Percentiles rank a stretch among this genome's conserved stretches.
Conservation (phyloP, 2,888 invertebrate species). For the Zhengitettix transpicula region DNA sequence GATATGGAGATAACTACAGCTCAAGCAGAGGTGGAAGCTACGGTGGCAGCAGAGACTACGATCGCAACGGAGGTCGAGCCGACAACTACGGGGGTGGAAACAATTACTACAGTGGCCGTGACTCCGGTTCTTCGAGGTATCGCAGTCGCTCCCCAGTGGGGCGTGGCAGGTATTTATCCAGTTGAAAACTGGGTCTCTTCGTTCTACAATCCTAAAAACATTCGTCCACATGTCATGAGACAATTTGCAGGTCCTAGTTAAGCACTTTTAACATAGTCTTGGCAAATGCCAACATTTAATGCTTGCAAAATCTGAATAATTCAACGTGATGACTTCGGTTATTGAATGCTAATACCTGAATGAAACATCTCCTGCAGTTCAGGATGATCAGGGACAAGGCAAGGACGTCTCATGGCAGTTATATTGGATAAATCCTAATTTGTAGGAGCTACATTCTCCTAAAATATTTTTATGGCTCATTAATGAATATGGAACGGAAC, state of each 20-base stretch:
- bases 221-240: constrained; percentile 6
- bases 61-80: constrained; percentile 24
- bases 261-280: neutral
- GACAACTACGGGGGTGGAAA: constrained; percentile 27
- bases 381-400: constrained; percentile 3
- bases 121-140: constrained; percentile 33
- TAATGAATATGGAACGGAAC: too few species aligned
- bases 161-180: constrained; percentile 30
- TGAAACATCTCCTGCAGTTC: neutral
- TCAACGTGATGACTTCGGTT: neutral
- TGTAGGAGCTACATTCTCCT: neutral
- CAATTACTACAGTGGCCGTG: constrained; percentile 32
- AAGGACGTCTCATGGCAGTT: constrained; percentile 9
- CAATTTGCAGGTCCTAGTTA: constrained; percentile 1
- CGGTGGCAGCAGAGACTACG: constrained; percentile 24
- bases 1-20: constrained; percentile 24
- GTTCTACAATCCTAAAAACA: neutral
- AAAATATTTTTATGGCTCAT: too few species aligned
- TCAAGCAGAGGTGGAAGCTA: constrained; percentile 18
- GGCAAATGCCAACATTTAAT: neutral
- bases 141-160: constrained; percentile 34
- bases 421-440: neutral
- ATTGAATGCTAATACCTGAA: neutral
- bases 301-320: neutral
- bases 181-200: neutral